Conservation (phyloP, 2,113 vertebrate species). For the Elanoides forficatus region DNA sequence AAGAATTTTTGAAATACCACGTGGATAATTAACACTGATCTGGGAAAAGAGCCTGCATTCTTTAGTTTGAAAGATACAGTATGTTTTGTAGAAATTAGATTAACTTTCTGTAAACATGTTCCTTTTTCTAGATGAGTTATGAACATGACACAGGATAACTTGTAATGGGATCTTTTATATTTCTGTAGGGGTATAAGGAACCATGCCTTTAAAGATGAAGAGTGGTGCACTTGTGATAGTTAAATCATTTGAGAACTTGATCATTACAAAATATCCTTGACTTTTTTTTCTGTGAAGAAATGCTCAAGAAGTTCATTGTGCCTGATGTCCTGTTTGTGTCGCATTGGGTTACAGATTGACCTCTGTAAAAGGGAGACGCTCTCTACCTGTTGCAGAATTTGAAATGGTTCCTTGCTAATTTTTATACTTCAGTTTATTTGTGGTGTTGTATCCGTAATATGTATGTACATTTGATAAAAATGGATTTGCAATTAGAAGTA, state of each 20-base stretch:
- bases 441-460: background rate
- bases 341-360: background rate
- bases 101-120: background rate
- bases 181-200: background rate
- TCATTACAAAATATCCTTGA: background rate
- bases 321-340: background rate
- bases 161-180: background rate
- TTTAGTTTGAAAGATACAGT: background rate
- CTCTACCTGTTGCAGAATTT: background rate
- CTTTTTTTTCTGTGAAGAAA: background rate
- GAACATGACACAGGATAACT: background rate
- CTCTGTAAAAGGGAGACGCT: background rate
- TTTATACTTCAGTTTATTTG: background rate
- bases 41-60: background rate
- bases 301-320: background rate
- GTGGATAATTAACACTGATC: background rate
- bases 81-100: background rate
- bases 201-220: background rate
- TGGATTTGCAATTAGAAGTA: background rate
- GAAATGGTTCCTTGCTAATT: background rate
- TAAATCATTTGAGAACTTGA: background rate
- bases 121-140: background rate
- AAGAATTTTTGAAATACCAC: background rate
- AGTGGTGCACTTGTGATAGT: background rate
- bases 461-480: background rate